phyloP scores from a whole-genome alignment of 1,140 invertebrate species.

The Tetragnatha versicolor region DNA sequence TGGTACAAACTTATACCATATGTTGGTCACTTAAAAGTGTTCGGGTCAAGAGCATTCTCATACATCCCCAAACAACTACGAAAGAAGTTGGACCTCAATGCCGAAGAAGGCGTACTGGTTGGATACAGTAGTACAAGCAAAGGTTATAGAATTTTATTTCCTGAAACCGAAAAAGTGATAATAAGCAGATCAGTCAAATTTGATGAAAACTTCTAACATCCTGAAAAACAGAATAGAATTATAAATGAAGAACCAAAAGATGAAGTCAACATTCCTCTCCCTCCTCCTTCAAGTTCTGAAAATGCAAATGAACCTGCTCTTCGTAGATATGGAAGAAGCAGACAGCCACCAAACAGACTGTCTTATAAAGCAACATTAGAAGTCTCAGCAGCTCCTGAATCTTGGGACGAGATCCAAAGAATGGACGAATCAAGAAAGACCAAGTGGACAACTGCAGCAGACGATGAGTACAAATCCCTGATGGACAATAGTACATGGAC shows the following conservation, averaged over 20 bases:
- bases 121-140: constrained; percentile 27
- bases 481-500: not conserved
- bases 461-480: constrained; percentile 22
- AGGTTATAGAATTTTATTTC: not conserved
- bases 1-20: constrained; percentile 6
- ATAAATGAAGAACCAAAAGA: not conserved
- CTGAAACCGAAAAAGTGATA: not conserved
- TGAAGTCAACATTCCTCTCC: no score
- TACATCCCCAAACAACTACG: constrained; percentile 49
- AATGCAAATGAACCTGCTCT: no score
- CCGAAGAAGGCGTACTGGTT: constrained; percentile 5
- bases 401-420: constrained; percentile 56
- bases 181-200: not conserved
- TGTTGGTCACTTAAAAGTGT: constrained; percentile 23
- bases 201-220: not conserved
- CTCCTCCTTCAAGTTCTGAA: no score
- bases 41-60: constrained; percentile 16
- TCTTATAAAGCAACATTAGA: constrained; percentile 59
- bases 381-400: constrained; percentile 58
- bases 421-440: not conserved
- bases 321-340: constrained; percentile 61
- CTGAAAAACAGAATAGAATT: not conserved
- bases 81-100: constrained; percentile 27
- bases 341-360: constrained; percentile 61
- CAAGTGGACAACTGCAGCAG: constrained; percentile 26